phyloP scores from a whole-genome alignment of 2,797 vertebrate species.

The Xiphophorus birchmanni region DNA sequence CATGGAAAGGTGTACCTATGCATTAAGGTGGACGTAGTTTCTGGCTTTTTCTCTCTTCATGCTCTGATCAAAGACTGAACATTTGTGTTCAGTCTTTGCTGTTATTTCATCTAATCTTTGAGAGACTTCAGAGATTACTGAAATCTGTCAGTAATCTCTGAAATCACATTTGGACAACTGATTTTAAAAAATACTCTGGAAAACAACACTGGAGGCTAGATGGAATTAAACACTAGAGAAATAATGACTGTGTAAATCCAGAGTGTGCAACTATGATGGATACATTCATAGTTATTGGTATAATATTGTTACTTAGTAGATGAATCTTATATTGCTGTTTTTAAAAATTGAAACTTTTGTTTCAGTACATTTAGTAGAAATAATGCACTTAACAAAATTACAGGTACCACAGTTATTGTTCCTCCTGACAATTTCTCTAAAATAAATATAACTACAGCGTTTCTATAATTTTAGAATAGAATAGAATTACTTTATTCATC shows the following conservation, averaged over 20 bases:
- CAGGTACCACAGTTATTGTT: not conserved
- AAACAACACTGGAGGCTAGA: constrained; percentile 17
- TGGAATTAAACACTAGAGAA: constrained; percentile 15
- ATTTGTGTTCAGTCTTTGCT: constrained; percentile 22
- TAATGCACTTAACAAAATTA: not conserved
- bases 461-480: not conserved
- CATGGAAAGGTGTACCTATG: constrained; percentile 1
- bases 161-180: constrained; percentile 46
- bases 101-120: constrained; percentile 49
- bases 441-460: not conserved
- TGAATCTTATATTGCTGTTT: not conserved
- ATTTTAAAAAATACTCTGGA: constrained; percentile 23
- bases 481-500: no score
- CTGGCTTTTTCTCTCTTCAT: not conserved
- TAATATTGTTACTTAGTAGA: not conserved
- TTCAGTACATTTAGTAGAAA: not conserved
- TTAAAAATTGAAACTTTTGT: not conserved
- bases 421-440: not conserved
- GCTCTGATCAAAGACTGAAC: constrained; percentile 1
- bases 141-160: constrained; percentile 45
- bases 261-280: not conserved
- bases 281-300: not conserved
- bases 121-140: constrained; percentile 1
- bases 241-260: not conserved
- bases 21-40: constrained; percentile 12